Conservation (phyloP, 1,140 invertebrate species). For the Euura saliciscinereae region DNA sequence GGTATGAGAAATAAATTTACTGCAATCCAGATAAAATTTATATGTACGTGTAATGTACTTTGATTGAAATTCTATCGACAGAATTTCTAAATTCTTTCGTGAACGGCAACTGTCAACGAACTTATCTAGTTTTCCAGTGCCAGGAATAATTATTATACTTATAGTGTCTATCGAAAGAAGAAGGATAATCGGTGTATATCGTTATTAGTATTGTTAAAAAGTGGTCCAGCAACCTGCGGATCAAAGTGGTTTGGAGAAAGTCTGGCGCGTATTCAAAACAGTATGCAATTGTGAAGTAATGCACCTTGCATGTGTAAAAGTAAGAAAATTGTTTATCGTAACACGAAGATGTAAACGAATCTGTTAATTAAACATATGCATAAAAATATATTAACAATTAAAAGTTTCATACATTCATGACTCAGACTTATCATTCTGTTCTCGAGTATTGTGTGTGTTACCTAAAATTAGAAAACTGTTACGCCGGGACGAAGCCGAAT, state of each 20-base stretch:
- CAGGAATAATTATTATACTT: background rate
- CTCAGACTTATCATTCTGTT: background rate
- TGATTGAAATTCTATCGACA: background rate
- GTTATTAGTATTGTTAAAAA: too few species aligned
- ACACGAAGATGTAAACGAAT: background rate
- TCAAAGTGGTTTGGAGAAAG: too few species aligned
- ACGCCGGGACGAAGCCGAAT: background rate
- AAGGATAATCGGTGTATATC: background rate
- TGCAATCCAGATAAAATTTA: background rate
- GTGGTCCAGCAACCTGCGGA: too few species aligned
- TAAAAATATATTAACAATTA: constrained; percentile 1
- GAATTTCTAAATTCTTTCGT: background rate
- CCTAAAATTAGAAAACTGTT: background rate
- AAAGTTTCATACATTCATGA: background rate
- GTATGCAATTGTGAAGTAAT: background rate
- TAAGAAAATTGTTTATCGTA: constrained; percentile 1
- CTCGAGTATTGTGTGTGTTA: background rate
- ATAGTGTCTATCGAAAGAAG: background rate
- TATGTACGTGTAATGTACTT: background rate
- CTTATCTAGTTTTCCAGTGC: background rate
- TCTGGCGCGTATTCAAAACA: background rate
- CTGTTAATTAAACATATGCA: background rate
- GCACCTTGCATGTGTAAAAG: constrained; percentile 1
- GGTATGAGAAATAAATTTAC: too few species aligned
- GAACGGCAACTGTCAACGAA: background rate